Evolutionary conservation across 2,113 vertebrate genomes (phyloP).

Genomic region (Emydocephalus ijimae): DNA sequence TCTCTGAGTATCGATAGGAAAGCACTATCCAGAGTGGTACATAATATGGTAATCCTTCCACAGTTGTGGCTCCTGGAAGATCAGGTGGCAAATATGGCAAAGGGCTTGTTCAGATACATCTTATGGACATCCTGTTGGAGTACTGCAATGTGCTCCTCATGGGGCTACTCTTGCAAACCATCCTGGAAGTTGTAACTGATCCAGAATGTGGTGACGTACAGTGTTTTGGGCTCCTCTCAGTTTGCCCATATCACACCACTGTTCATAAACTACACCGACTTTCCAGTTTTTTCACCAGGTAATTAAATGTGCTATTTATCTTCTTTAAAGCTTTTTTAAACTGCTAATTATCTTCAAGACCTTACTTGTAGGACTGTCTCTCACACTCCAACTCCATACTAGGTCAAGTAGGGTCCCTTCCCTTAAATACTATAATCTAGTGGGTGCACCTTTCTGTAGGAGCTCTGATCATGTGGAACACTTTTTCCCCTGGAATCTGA

Average conservation of each 20-base stretch:
- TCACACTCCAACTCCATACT: background rate
- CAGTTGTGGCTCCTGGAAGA: background rate
- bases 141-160: background rate
- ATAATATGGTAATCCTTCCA: background rate
- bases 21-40: background rate
- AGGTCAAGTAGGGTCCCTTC: background rate
- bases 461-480: background rate
- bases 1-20: background rate
- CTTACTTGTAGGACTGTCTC: background rate
- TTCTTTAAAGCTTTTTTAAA: background rate
- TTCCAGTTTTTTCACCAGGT: background rate
- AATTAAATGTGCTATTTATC: background rate
- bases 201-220: background rate
- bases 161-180: background rate
- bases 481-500: background rate
- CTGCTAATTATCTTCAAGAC: background rate
- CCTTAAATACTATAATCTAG: background rate
- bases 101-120: background rate
- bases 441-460: background rate
- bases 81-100: background rate
- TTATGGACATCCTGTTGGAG: background rate
- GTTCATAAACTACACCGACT: background rate
- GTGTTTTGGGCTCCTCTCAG: background rate
- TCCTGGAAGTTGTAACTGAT: background rate
- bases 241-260: background rate